A percentile compares a stretch with the other conserved stretches of the same genome.
These are phyloP conservation scores for Trachymyrmex cornetzi DNA, from an alignment of 1,140 invertebrate species.

Conservation along the genomic window DNA sequence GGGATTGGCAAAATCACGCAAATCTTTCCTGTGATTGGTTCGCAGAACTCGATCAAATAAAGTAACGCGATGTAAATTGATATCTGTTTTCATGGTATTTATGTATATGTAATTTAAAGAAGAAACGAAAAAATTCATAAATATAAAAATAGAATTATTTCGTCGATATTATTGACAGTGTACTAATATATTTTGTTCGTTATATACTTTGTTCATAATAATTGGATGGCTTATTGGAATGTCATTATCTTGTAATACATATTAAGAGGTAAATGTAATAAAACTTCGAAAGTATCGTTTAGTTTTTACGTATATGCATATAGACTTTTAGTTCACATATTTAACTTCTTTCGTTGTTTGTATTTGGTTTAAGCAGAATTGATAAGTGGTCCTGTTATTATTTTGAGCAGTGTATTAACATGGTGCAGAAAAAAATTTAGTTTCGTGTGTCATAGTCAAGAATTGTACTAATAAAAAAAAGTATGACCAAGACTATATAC, in stretches of 20 bases:
- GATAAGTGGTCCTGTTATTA: not conserved
- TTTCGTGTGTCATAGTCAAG: conserved; percentile 8
- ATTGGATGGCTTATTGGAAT: not conserved
- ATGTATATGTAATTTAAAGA: conserved; percentile 31
- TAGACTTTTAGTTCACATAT: not conserved
- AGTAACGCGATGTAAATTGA: conserved; percentile 26
- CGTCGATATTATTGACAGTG: conserved; percentile 7
- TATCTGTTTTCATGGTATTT: conserved; percentile 38
- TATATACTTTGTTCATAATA: conserved; percentile 7
- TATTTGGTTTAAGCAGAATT: conserved; percentile 1
- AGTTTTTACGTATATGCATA: not conserved
- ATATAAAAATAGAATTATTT: conserved; percentile 34
- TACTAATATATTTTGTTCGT: not conserved
- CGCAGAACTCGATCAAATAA: conserved; percentile 72
- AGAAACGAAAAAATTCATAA: conserved; percentile 8
- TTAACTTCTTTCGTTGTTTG: not conserved
- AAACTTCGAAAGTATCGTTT: not conserved
- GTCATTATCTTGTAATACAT: not conserved
- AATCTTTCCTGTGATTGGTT: conserved; percentile 89
- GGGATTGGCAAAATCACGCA: conserved; percentile 97
- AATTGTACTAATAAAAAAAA: not conserved
- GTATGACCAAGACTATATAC: not conserved
- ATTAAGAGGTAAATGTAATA: not conserved
- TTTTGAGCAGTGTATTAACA: conserved; percentile 22
- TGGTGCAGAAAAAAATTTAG: not conserved